A percentile compares a stretch with the other conserved stretches of the same genome.
phyloP scores from a whole-genome alignment of 2,113 vertebrate genomes.

The Seriola dumerili region DNA sequence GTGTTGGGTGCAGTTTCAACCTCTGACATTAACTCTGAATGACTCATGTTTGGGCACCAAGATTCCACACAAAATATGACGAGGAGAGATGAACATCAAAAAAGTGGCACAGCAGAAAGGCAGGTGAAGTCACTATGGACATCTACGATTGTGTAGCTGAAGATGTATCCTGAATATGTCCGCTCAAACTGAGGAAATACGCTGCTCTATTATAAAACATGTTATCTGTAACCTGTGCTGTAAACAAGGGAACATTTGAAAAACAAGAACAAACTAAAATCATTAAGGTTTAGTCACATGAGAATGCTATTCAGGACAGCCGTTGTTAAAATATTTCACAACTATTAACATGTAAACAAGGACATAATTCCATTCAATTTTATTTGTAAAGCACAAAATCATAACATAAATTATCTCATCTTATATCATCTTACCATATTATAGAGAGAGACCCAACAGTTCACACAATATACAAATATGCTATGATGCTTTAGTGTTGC shows the following conservation, averaged over 20 bases:
- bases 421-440: too few species aligned
- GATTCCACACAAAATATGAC: background rate
- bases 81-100: background rate
- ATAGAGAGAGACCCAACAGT: too few species aligned
- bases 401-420: too few species aligned
- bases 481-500: background rate
- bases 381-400: too few species aligned
- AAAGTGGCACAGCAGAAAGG: background rate
- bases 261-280: background rate
- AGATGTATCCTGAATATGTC: background rate
- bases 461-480: too few species aligned
- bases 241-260: background rate
- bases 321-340: background rate
- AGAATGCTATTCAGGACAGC: background rate
- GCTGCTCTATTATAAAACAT: background rate
- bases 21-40: conserved; percentile 38
- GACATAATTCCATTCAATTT: too few species aligned
- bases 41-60: background rate
- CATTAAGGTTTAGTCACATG: background rate
- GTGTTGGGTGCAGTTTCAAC: conserved; percentile 42
- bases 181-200: background rate
- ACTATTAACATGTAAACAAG: background rate
- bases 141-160: background rate
- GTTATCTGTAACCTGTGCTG: background rate
- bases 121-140: background rate